Base-by-base conservation (phyloP, 64 coral and sea anemone genomes). In the Dendronephthya gigantea region DNA sequence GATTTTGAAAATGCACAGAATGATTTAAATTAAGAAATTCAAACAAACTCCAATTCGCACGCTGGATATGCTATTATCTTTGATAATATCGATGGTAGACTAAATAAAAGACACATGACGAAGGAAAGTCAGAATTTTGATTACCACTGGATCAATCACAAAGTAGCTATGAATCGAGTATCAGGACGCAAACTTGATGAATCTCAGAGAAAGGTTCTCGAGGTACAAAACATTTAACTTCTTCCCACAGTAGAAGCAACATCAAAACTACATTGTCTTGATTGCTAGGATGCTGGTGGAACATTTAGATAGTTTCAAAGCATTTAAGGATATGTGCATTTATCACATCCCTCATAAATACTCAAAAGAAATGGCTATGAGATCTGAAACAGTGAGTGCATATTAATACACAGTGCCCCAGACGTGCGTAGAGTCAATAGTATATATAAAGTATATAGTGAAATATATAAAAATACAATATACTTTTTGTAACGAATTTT, bases 291-390 rank as follows among this genome's bases (percentile, higher is more conserved):
- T 88, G 31, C 27, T 92, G 23, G 86, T 88, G 0, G 83, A 92
- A 14, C 50, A 88, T 40, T 88, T 92, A 13, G 23, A 84, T 81
- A 70, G 35, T 9, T 83, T 92, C 29, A 13, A 76, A 39, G 22
- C 33, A 33, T 59, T 92, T 9, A 92, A 88, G 23, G 56, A 85
- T 88, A 87, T 36, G 49, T 89, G 87, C 32, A 41, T 92, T 68
- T 49, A 82, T 58, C 87, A 92, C 27, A 92, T 89, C 17, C 90
- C 90, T 32, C 90, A 92, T 68, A 88, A 88, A 65, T 89, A 92
- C 35, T 50, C 55, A 9, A 82, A 43, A 30, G 87, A 88, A 85
- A 85, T 84, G 62, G 27, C 86, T 48, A 1, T 48, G 25, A 88
- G 85, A 84, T 92, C 90, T 33, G 74, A 52, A 27, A 92, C 76